Evolutionary conservation across 2,113 vertebrate genomes (phyloP), one percentile per base, ranked within the genome.

Genomic region (Micronycteris hirsuta): DNA sequence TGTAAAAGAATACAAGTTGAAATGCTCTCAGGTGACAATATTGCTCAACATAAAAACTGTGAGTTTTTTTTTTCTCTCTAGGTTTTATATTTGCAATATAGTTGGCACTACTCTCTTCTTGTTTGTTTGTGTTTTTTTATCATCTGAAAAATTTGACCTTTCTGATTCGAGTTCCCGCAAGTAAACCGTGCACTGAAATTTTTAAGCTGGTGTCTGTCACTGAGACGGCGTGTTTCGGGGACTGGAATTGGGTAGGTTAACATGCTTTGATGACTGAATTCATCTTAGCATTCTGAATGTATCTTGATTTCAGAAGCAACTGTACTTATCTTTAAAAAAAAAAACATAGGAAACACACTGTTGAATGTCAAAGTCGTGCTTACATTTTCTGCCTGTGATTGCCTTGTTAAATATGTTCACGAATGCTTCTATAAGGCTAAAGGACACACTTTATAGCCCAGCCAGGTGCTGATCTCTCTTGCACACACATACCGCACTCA

Each of bases 401-500:
- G 96, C 77, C 94, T 91, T 92, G 84, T 93, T 98, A 90, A 89
- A 65, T 28, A 96, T 54, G 83, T 77, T 97, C 91, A n/a, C 65
- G 71, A 95, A 78, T 83, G 84, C 65, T 97, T 96, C 96, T 94
- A 58, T 94, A 93, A 92, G 73, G 96, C 92, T 97, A 92, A 98
- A 97, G 94, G 92, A 70, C 91, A 96, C 56, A 80, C 80, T 97
- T 97, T n/a, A n/a, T 65, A 97, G 97, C 86, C 95, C 94, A 97
- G 61, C 94, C 98, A 97, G 98, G 97, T 98, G 95, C 97, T 97
- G 93, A 92, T 93, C 95, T 74, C 92, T 71, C 91, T 78, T 68
- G n/a, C 31, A 86, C 70, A 94, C 54, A 88, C 65, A 91, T 84
- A 91, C 82, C 95, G 82, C 89, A 67, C 83, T 68, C 93, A 92